Conservation (phyloP, 1,140 invertebrate genomes). For the Drosophila pseudoobscura region DNA sequence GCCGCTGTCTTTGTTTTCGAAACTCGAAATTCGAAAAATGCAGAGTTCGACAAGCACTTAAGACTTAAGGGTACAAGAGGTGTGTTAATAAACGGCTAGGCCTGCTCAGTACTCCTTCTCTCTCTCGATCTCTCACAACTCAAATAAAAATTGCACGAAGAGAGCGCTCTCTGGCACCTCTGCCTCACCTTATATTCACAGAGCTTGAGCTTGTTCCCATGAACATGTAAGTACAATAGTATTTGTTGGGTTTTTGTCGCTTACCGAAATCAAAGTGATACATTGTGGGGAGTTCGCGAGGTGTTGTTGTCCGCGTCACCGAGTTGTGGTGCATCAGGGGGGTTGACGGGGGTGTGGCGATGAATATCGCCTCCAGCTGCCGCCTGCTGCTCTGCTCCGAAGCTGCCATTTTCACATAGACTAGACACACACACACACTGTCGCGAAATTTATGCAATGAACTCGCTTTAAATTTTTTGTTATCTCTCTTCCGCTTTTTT, state of each 20-base stretch:
- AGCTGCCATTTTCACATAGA: conserved; percentile 52
- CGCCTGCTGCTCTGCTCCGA: conserved; percentile 46
- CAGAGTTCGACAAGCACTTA: no score
- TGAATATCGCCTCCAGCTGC: conserved; percentile 65
- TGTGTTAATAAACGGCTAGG: no score
- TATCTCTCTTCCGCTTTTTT: conserved; percentile 8
- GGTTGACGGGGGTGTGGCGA: conserved; percentile 59
- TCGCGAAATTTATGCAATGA: conserved; percentile 70
- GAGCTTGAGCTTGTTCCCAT: not conserved
- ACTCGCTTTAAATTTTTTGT: conserved; percentile 44
- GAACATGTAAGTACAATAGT: conserved; percentile 4
- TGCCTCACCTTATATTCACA: no score
- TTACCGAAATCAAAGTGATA: conserved; percentile 75
- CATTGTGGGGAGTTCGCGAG: conserved; percentile 70
- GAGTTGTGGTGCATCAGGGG: conserved; percentile 44
- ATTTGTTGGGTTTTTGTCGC: conserved; percentile 14
- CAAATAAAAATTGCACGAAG: no score
- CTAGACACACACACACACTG: conserved; percentile 6
- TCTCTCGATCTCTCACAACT: no score
- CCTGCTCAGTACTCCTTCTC: no score
- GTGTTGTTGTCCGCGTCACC: conserved; percentile 68
- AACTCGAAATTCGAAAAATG: no score
- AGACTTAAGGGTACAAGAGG: no score
- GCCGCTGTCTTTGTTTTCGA: conserved; percentile 23
- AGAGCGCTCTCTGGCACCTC: no score